Conservation (phyloP, 2,113 vertebrate species). For the Microcebus jonahi region DNA sequence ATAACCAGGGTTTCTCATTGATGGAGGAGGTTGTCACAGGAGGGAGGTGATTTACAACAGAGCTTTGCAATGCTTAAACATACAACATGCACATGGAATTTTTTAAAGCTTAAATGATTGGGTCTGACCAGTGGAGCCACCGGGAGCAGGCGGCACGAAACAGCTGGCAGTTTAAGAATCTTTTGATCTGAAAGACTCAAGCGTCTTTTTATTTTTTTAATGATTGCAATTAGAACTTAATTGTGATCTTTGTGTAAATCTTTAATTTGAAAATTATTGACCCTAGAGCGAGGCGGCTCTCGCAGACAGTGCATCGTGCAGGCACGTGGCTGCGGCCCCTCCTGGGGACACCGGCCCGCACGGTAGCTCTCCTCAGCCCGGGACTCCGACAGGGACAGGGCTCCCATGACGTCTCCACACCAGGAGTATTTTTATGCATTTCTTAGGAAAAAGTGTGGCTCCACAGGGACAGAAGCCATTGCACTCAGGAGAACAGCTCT, state of each 20-base stretch:
- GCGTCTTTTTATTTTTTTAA: conserved; percentile 54
- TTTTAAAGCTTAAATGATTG: conserved; percentile 26
- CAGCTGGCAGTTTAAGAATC: background rate
- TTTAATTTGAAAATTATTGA: conserved; percentile 41
- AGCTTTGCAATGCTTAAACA: background rate
- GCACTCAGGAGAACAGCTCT: background rate
- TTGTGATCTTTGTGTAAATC: background rate
- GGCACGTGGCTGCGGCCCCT: background rate
- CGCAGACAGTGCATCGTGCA: background rate
- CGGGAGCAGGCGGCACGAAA: background rate
- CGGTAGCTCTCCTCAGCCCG: background rate
- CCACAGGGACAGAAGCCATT: background rate
- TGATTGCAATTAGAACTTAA: background rate
- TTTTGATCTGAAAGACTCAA: background rate
- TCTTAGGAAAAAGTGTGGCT: background rate
- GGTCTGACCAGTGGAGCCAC: background rate
- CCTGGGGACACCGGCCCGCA: background rate
- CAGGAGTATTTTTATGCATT: background rate
- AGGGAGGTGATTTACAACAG: background rate
- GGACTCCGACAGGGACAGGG: background rate
- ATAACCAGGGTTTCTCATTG: background rate
- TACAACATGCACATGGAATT: rapidly evolving
- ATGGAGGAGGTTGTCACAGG: background rate
- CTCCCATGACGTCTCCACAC: background rate
- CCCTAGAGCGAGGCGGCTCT: background rate